A percentile compares a stretch with the other conserved stretches of the same genome.
phyloP scores from a whole-genome alignment of 2,797 vertebrate genomes.

The Corythornis leucogaster region DNA sequence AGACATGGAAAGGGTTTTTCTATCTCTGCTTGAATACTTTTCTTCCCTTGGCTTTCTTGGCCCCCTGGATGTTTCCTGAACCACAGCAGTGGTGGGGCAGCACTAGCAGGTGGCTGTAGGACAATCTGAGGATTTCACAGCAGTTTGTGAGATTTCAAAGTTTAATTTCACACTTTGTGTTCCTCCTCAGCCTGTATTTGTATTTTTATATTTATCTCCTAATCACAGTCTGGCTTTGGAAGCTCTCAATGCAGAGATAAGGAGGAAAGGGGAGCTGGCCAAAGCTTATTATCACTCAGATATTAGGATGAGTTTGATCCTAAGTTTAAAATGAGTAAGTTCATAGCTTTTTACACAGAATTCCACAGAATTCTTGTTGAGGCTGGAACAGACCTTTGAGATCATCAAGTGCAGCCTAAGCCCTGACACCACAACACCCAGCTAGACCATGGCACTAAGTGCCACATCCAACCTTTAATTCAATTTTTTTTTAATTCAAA shows the following conservation, averaged over 20 bases:
- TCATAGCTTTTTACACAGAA: background rate
- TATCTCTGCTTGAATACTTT: background rate
- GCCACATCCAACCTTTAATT: no score
- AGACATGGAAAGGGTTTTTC: background rate
- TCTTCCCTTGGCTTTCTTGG: background rate
- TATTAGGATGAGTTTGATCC: background rate
- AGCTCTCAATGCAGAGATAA: background rate
- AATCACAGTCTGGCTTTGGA: background rate
- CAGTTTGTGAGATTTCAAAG: conserved; percentile 47
- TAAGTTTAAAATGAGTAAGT: background rate
- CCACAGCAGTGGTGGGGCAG: background rate
- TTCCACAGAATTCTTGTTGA: no score
- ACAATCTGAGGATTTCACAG: conserved; percentile 56
- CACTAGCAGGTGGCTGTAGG: background rate
- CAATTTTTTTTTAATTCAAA: background rate
- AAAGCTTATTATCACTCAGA: background rate
- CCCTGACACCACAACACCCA: no score
- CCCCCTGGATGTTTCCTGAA: background rate
- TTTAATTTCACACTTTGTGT: conserved; percentile 54
- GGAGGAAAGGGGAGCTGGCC: background rate
- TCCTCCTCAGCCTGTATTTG: background rate
- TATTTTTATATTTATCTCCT: no score
- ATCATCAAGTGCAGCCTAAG: no score
- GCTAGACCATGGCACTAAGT: no score
- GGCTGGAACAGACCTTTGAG: no score